Conservation (phyloP, 1,140 invertebrate genomes). For the Drosophila kurseongensis region DNA sequence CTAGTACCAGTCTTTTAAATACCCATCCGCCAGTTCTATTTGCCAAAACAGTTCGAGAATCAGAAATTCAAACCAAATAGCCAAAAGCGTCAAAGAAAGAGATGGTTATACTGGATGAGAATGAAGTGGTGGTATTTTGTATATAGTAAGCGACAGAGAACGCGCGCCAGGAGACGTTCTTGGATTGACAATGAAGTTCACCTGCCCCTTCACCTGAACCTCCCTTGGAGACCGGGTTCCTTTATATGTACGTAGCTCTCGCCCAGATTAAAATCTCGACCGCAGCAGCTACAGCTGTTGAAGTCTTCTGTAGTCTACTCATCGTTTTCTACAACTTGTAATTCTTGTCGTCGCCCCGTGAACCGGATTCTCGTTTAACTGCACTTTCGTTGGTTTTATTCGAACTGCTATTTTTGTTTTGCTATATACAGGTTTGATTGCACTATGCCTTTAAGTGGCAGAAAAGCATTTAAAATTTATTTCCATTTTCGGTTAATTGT, state of each 20-base stretch:
- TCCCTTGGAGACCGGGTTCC: neutral
- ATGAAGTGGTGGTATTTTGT: slow-evolving; percentile 1
- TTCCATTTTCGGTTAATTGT: slow-evolving; percentile 57
- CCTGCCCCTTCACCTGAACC: slow-evolving; percentile 1
- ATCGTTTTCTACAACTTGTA: slow-evolving; percentile 34
- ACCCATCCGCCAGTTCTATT: too few species aligned
- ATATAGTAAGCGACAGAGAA: slow-evolving; percentile 24
- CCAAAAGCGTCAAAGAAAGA: slow-evolving; percentile 1
- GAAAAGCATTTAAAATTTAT: slow-evolving; percentile 60
- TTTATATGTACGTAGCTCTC: slow-evolving; percentile 13
- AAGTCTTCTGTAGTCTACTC: slow-evolving; percentile 6
- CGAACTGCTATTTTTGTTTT: slow-evolving; percentile 33
- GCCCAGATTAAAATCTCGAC: slow-evolving; percentile 36
- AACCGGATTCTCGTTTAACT: slow-evolving; percentile 73
- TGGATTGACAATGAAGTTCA: slow-evolving; percentile 45
- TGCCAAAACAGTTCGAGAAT: slow-evolving; percentile 22
- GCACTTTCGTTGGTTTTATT: slow-evolving; percentile 64
- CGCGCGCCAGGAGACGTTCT: slow-evolving; percentile 60
- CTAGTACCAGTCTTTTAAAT: too few species aligned
- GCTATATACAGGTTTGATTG: slow-evolving; percentile 51
- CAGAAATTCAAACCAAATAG: slow-evolving; percentile 38
- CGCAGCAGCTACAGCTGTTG: slow-evolving; percentile 20
- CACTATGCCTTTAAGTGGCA: slow-evolving; percentile 50
- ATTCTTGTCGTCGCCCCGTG: slow-evolving; percentile 21
- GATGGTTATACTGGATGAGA: slow-evolving; percentile 1